phyloP scores from a whole-genome alignment of 2,797 vertebrate genomes.

The Poliocrania exsul region DNA sequence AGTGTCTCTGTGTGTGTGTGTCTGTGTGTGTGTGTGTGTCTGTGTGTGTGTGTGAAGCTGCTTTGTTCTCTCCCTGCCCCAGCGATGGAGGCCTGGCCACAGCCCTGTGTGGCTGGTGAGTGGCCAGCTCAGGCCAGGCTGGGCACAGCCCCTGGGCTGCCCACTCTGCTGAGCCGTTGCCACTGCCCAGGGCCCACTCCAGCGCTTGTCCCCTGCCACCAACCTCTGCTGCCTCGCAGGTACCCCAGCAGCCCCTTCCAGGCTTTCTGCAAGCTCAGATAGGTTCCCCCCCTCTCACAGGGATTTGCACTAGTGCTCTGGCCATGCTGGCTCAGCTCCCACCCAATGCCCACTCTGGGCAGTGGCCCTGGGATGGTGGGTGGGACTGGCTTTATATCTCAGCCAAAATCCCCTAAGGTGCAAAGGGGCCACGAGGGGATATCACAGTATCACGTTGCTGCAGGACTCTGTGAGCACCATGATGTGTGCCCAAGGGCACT shows the following conservation, averaged over 20 bases:
- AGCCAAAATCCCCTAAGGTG: background rate
- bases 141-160: background rate
- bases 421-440: background rate
- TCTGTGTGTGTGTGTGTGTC: too few species aligned
- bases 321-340: background rate
- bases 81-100: background rate
- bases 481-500: background rate
- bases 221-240: background rate
- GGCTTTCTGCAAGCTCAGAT: background rate
- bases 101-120: slow-evolving; percentile 13
- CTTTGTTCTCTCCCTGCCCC: background rate
- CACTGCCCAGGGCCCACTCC: background rate
- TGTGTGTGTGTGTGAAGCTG: background rate
- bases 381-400: background rate
- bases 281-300: rapidly evolving
- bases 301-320: background rate
- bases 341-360: rapidly evolving
- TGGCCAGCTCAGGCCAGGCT: background rate
- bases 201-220: rapidly evolving
- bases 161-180: background rate
- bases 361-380: background rate
- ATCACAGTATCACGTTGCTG: background rate
- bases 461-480: background rate
- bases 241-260: background rate
- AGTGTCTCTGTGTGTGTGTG: too few species aligned